Base-by-base conservation (phyloP, 2,113 vertebrate species). In the Triplophysa dalaica region DNA sequence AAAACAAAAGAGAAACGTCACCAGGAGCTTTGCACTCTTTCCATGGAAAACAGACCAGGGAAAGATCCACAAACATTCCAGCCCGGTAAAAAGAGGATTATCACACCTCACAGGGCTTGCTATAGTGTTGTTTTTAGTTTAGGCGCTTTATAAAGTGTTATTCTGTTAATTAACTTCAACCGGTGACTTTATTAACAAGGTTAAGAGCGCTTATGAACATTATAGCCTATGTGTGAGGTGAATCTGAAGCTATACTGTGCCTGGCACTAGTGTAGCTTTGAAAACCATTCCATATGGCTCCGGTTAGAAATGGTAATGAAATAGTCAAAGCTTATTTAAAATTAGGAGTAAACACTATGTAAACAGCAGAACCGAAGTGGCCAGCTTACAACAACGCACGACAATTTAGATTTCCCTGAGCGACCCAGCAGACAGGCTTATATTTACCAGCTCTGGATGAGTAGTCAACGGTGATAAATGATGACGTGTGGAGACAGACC, bases 211-310 rank as follows among this genome's bases (percentile, higher is more conserved):
- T 14, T 66, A 72, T 64, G 24, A 10, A 52, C 54, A 50, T 43
- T 50, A 22, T 48, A 38, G 33, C 33, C 33, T 38, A 24, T 84
- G 58, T 48, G 3, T 41, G 14, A 16, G 26, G 33, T 33, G 65
- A 16, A 22, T 72, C 52, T 85, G 64, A 77, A n/a, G 61, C 16
- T 78, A 67, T 74, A 22, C 69, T 81, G 60, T 64, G 61, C 80
- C 79, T 77, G 78, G 50, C 81, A 82, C 56, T 60, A 67, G 68
- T 81, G 69, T 70, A 33, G 75, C 78, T 73, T 65, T 82, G 78
- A 84, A 87, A 88, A 84, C 80, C 79, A 48, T 54, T 67, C 64
- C 86, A 87, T 90, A 84, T 90, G 87, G 87, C 62, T 85, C 56
- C 76, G 22, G 81, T 90, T 90, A 89, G 21, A 80, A 69, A 77